These are phyloP conservation scores for Hylyphantes graminicola DNA, from an alignment of 1,140 invertebrate genomes.

Conservation along the genomic window DNA sequence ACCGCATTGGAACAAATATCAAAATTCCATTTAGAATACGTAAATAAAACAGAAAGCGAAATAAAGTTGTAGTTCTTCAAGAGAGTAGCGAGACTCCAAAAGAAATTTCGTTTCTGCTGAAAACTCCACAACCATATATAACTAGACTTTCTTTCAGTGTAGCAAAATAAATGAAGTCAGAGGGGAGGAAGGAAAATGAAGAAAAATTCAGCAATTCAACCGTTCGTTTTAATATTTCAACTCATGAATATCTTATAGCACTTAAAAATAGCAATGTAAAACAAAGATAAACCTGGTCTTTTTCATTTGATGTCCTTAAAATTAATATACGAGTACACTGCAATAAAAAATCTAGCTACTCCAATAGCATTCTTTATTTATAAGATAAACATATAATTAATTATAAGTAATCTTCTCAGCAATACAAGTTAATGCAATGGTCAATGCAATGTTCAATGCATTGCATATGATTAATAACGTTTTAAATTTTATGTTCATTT, in stretches of 20 bases:
- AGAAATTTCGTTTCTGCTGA: background rate
- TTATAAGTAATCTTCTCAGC: too few species aligned
- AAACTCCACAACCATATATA: constrained; percentile 23
- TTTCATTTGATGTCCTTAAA: too few species aligned
- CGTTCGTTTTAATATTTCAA: constrained; percentile 40
- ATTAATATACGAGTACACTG: too few species aligned
- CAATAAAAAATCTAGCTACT: too few species aligned
- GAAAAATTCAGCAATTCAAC: constrained; percentile 7
- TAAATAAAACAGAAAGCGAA: background rate
- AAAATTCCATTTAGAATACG: background rate
- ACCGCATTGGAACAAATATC: too few species aligned
- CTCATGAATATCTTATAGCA: constrained; percentile 41
- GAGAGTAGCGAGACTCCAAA: background rate
- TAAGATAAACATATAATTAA: too few species aligned
- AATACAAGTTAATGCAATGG: too few species aligned
- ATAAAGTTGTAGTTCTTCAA: background rate
- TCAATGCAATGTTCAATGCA: too few species aligned
- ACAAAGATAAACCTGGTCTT: too few species aligned
- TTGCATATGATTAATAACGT: too few species aligned
- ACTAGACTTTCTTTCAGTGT: background rate
- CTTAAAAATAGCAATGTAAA: constrained; percentile 7
- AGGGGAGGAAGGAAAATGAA: background rate
- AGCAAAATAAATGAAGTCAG: constrained; percentile 9
- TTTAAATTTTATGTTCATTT: too few species aligned
- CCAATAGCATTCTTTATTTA: too few species aligned